Conservation (phyloP, 92 coral and sea anemone genomes). For the Porites evermanni region DNA sequence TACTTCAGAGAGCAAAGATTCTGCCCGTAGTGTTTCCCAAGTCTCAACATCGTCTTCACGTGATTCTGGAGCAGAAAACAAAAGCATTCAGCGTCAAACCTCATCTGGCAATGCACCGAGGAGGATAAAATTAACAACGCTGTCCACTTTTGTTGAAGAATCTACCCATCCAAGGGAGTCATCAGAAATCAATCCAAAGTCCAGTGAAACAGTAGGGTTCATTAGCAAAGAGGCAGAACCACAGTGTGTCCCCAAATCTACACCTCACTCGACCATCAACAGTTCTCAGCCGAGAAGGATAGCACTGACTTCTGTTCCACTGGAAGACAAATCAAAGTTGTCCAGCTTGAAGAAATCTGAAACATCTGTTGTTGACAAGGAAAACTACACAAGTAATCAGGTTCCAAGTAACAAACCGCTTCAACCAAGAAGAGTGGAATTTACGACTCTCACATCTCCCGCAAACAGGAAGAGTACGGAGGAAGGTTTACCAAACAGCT, state of each 20-base stretch:
- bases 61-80: not conserved
- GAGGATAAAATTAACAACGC: slow-evolving; percentile 40
- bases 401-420: not conserved
- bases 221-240: not conserved
- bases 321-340: not conserved
- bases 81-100: not conserved
- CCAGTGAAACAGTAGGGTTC: not conserved
- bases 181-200: not conserved
- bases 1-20: not conserved
- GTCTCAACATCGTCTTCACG: not conserved
- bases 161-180: not conserved
- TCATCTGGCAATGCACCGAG: slow-evolving; percentile 14
- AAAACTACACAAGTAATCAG: slow-evolving; percentile 14
- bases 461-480: not conserved
- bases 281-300: slow-evolving; percentile 7
- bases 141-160: slow-evolving; percentile 10
- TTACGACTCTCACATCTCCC: slow-evolving; percentile 24
- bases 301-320: slow-evolving; percentile 12
- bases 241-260: not conserved
- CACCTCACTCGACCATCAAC: not conserved
- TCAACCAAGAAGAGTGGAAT: slow-evolving; percentile 38
- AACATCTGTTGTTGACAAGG: slow-evolving; percentile 18
- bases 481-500: not conserved
- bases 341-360: not conserved
- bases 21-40: not conserved